Percentiles rank a stretch among this genome's conserved stretches.
phyloP scores from a whole-genome alignment of 1,140 invertebrate genomes.

The Sinella curviseta region DNA sequence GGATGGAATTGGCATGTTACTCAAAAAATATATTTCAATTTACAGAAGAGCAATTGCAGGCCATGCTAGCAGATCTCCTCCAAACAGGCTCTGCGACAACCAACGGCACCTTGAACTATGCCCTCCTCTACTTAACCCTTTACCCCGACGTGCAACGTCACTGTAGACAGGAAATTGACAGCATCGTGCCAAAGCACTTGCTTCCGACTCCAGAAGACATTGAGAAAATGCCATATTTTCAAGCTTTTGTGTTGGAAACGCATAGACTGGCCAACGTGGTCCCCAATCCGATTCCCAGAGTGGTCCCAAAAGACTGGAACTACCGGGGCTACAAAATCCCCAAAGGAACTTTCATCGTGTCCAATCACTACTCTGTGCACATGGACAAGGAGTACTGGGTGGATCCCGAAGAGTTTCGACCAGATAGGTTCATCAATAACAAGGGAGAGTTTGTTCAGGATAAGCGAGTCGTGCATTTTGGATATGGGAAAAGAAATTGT shows the following conservation, averaged over 20 bases:
- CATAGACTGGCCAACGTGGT: conserved; percentile 74
- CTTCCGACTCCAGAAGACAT: conserved; percentile 70
- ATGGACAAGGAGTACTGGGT: conserved; percentile 51
- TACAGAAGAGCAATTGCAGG: conserved; percentile 48
- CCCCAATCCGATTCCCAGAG: conserved; percentile 74
- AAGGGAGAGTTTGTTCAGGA: conserved; percentile 29
- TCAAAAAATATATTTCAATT: conserved; percentile 5
- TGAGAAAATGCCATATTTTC: conserved; percentile 72
- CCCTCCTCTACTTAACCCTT: conserved; percentile 72
- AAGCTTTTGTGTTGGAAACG: conserved; percentile 73
- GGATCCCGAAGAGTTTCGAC: conserved; percentile 53
- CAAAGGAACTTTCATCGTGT: conserved; percentile 55
- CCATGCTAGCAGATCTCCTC: conserved; percentile 48
- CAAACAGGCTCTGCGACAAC: conserved; percentile 81
- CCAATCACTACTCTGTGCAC: conserved; percentile 50
- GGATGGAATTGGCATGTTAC: background rate
- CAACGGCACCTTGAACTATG: conserved; percentile 72
- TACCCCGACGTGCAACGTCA: conserved; percentile 76
- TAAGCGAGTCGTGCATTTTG: conserved; percentile 30
- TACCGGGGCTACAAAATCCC: conserved; percentile 73
- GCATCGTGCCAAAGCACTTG: conserved; percentile 67
- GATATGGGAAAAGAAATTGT: conserved; percentile 61
- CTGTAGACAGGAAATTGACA: conserved; percentile 76
- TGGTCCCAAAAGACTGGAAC: conserved; percentile 68
- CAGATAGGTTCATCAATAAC: conserved; percentile 48